Percentiles rank a stretch among this genome's conserved stretches.
These are phyloP conservation scores for Trachemys scripta DNA, from an alignment of 2,113 vertebrate genomes.

Conservation along the genomic window DNA sequence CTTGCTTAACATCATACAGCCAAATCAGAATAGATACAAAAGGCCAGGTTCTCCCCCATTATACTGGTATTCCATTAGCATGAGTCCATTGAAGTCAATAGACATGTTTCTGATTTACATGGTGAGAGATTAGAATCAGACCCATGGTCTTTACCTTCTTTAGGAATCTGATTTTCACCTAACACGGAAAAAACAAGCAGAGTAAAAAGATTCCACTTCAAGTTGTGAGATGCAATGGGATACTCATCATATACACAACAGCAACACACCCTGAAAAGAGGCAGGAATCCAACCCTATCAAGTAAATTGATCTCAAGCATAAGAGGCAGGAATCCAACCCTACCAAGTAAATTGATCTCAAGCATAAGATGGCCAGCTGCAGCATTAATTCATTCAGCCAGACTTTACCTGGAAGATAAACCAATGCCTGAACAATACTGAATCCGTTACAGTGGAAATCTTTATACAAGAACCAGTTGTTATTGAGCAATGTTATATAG, in stretches of 20 bases:
- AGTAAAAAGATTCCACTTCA: neutral
- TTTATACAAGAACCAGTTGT: neutral
- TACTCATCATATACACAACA: neutral
- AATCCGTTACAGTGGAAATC: neutral
- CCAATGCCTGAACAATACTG: neutral
- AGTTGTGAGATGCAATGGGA: neutral
- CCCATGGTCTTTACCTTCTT: neutral
- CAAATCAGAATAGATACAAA: conserved; percentile 7
- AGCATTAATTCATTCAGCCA: neutral
- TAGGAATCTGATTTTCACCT: neutral
- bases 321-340: neutral
- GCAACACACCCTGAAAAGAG: neutral
- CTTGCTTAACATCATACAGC: conserved; percentile 29
- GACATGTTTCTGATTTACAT: neutral
- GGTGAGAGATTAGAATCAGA: neutral
- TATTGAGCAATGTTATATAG: neutral
- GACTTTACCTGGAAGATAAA: neutral
- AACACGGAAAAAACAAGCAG: neutral
- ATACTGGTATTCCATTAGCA: neutral
- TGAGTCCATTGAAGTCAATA: neutral
- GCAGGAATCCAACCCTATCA: neutral
- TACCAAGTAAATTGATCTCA: neutral
- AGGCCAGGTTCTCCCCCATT: neutral
- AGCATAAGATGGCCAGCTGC: neutral
- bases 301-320: neutral